Percentiles rank a stretch among this genome's conserved stretches.
These are phyloP conservation scores for Microcebus murinus DNA, from an alignment of 2,113 vertebrate genomes.

Conservation along the genomic window DNA sequence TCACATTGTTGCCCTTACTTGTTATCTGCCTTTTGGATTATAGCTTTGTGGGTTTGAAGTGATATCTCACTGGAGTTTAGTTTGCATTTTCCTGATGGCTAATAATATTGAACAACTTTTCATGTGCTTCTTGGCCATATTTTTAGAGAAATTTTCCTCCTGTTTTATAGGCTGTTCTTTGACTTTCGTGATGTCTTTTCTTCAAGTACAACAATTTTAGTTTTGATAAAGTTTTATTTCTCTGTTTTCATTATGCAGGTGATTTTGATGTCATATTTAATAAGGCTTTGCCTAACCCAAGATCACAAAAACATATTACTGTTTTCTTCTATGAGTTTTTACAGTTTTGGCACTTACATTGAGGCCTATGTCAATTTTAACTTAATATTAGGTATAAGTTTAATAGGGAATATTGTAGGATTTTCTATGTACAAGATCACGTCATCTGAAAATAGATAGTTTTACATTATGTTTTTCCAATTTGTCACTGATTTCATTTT, in stretches of 20 bases:
- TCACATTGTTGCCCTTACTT: not conserved
- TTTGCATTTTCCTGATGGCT: not conserved
- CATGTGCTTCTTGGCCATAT: not conserved
- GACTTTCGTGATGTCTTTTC: not conserved
- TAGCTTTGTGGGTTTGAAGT: not conserved
- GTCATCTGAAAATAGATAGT: not conserved
- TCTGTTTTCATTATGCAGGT: not conserved
- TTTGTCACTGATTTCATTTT: not conserved
- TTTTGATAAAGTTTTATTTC: not conserved
- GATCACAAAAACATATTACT: not conserved
- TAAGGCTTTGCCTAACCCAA: not conserved
- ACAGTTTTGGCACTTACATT: not conserved
- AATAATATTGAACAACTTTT: not conserved
- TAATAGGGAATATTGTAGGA: not conserved
- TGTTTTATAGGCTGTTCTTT: not conserved
- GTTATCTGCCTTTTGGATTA: not conserved
- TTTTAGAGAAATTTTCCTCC: not conserved
- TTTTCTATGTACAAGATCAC: not conserved
- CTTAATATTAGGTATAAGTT: not conserved
- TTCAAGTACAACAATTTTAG: not conserved
- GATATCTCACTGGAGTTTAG: not conserved
- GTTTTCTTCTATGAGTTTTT: not conserved
- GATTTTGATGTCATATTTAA: not conserved
- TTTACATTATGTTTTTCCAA: not conserved
- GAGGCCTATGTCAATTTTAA: not conserved